phyloP scores from a whole-genome alignment of 2,113 vertebrate genomes.

The Scortum barcoo region DNA sequence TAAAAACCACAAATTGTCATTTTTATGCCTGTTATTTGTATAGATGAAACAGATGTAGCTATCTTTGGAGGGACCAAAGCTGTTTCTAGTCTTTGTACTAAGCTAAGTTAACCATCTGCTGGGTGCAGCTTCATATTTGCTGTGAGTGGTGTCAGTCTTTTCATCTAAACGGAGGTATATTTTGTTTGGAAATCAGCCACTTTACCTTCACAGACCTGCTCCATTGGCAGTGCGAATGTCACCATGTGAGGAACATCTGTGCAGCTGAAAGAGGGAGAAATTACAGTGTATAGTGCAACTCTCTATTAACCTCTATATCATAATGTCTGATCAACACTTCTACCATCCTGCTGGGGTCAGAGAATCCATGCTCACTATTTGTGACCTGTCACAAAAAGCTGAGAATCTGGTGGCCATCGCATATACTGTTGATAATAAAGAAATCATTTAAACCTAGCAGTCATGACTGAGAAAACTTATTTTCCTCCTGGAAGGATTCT shows the following conservation, averaged over 20 bases:
- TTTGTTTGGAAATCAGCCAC: no score
- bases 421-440: conserved; percentile 66
- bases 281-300: neutral
- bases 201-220: conserved; percentile 9
- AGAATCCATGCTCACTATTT: conserved; percentile 20
- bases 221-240: conserved; percentile 19
- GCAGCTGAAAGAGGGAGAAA: neutral
- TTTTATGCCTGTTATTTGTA: neutral
- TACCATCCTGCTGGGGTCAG: conserved; percentile 11
- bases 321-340: conserved; percentile 11
- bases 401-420: conserved; percentile 47
- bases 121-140: neutral
- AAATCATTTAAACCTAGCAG: conserved; percentile 42
- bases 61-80: no score
- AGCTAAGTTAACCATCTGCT: neutral
- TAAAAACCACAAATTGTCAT: neutral
- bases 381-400: conserved; percentile 35
- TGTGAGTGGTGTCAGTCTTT: neutral
- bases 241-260: conserved; percentile 6
- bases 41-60: neutral
- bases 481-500: neutral
- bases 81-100: neutral
- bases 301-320: neutral
- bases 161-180: neutral
- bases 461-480: conserved; percentile 47